Conservation (phyloP, 2,113 vertebrate genomes). For the Sciurus niger region DNA sequence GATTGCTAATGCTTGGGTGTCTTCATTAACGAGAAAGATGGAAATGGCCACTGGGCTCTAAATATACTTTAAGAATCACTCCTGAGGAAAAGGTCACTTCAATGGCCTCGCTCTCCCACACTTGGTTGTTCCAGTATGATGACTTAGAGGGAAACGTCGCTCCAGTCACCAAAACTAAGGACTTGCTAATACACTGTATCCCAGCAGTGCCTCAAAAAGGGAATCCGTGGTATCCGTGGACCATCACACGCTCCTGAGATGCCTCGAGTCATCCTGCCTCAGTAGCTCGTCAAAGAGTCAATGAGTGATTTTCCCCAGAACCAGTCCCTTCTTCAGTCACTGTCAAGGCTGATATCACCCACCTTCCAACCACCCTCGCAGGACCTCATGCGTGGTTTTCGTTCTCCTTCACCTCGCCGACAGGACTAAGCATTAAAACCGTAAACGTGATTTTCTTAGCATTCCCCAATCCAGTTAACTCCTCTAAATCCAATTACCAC, state of each 20-base stretch:
- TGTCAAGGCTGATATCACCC: background rate
- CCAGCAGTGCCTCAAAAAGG: background rate
- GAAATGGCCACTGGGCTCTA: constrained; percentile 46
- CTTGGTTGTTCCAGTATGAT: background rate
- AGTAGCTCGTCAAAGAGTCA: background rate
- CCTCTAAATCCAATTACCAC: background rate
- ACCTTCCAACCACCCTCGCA: background rate
- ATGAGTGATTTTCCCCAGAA: background rate
- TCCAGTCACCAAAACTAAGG: background rate
- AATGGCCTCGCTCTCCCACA: background rate
- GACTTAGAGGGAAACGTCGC: background rate
- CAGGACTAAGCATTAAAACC: background rate
- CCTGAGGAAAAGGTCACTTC: constrained; percentile 51
- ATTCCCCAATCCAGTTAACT: background rate
- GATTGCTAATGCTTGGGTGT: constrained; percentile 42
- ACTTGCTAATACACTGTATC: background rate
- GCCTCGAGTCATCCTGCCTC: background rate
- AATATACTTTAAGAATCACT: constrained; percentile 20
- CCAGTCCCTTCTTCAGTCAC: background rate
- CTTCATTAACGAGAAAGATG: constrained; percentile 72
- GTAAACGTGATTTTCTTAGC: background rate
- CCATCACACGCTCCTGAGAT: too few species aligned
- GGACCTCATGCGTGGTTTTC: background rate
- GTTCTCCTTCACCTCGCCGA: background rate
- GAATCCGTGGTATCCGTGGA: background rate